Evolutionary conservation across 1,140 invertebrate genomes (phyloP).

Genomic region (Meloidogyne hapla): DNA sequence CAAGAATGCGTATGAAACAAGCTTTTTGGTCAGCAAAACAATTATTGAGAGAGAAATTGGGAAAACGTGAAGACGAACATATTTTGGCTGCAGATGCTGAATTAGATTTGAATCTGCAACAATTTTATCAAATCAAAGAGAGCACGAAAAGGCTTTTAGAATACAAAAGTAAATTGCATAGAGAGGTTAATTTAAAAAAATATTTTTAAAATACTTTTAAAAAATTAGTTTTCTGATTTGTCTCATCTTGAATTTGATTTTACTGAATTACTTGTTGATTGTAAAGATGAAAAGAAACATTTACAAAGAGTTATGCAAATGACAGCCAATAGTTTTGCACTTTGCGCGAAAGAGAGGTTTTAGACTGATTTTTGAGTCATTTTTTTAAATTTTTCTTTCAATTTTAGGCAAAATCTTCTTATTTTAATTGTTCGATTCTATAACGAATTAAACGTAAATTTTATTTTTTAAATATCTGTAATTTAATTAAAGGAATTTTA

Average conservation of each 20-base stretch:
- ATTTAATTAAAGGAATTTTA: constrained; percentile 80
- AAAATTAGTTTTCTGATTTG: constrained; percentile 7
- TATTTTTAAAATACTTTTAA: neutral
- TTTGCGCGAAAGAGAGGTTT: constrained; percentile 4
- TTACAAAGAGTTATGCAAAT: constrained; percentile 17
- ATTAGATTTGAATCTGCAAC: constrained; percentile 74
- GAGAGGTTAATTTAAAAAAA: constrained; percentile 4
- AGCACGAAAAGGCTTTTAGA: constrained; percentile 7
- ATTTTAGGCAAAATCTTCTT: constrained; percentile 17
- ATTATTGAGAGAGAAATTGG: constrained; percentile 85
- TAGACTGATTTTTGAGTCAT: too few relatives aligned
- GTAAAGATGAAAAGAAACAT: constrained; percentile 15
- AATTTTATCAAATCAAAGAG: constrained; percentile 15
- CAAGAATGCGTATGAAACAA: constrained; percentile 81
- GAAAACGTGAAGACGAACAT: constrained; percentile 95
- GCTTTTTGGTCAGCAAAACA: constrained; percentile 98
- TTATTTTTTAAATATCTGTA: neutral
- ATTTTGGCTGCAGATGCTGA: constrained; percentile 93
- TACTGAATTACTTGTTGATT: constrained; percentile 17
- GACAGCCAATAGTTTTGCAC: constrained; percentile 1
- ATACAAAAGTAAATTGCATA: constrained; percentile 3
- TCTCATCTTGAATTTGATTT: constrained; percentile 17
- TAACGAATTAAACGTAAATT: constrained; percentile 9
- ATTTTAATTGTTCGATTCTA: constrained; percentile 8
- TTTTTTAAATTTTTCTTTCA: neutral